Base-by-base conservation (phyloP, 2,888 invertebrate species). In the Trissoscelio sp. region DNA sequence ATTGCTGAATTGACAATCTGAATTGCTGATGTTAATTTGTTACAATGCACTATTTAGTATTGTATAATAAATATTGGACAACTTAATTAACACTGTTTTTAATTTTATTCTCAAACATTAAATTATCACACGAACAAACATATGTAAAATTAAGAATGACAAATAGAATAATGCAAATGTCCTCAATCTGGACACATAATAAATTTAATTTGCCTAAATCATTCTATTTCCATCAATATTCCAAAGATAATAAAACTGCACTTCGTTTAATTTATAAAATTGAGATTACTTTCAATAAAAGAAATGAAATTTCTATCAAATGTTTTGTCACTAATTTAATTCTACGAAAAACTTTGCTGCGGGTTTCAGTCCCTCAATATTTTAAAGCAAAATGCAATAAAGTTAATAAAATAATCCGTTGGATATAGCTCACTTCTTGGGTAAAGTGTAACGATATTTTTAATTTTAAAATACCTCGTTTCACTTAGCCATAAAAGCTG, bases 1-100 rank as follows among this genome's bases (percentile, higher is more conserved):
- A 66, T 53, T 51, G 39, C 39, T 66, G 66, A 39, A 37, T 51
- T 37, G 53, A 51, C 66, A 31, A 37, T 66, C 48, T 66, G 37
- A 66, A 66, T 66, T 66, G 22, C 51, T 51, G 46, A 66, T 66
- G 37, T 16, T 53, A 39, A 53, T 16, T 51, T 48, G 24, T 31
- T 14, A 20, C 12, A 62, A 46, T 16, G 28, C 28, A 7, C 1
- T 7, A 51, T 34, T 55, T 55, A 7, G 9, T 34, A 9, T 34
- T 34, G 4, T 34, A 34, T 34, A 34, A 2, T 34, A 34, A 2
- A 34, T 11, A 34, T 34, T 34, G 11, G 9, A 34, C 34, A 34
- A 34, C 9, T 6, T 34, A 34, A 34, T 7, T 9, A 9, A 24
- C 3, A 24, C 24, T 24, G n/a, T n/a, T n/a, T n/a, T n/a, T n/a